phyloP scores from a whole-genome alignment of 1,140 invertebrate species.

The Oscheius sp. region DNA sequence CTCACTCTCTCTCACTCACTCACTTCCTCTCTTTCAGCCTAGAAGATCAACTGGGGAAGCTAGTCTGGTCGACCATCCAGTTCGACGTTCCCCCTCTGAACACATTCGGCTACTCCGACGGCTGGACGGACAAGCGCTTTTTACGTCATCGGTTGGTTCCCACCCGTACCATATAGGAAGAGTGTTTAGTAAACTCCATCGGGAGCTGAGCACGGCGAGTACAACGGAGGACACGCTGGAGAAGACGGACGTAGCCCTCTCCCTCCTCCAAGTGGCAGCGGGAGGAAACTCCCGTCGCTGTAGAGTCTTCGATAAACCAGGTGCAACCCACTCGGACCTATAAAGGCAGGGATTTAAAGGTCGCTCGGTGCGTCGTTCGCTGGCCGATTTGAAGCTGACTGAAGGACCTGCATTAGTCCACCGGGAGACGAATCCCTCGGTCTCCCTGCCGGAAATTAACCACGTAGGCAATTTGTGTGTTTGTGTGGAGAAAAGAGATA shows the following conservation, averaged over 20 bases:
- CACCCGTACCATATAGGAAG: background rate
- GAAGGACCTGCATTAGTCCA: background rate
- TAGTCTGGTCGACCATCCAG: slow-evolving; percentile 2
- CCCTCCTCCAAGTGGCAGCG: background rate
- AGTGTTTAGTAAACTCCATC: background rate
- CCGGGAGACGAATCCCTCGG: background rate
- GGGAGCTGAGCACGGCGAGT: background rate
- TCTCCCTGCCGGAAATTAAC: background rate
- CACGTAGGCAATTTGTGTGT: too few relatives aligned
- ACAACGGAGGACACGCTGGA: background rate
- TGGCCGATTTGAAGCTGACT: background rate
- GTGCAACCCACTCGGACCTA: too few relatives aligned
- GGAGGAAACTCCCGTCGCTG: background rate
- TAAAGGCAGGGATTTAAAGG: background rate
- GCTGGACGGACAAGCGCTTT: background rate
- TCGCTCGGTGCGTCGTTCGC: background rate
- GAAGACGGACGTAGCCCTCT: background rate
- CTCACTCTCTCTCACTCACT: background rate
- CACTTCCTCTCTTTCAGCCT: background rate
- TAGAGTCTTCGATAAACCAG: background rate
- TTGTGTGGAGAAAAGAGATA: too few relatives aligned
- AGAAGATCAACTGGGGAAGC: background rate
- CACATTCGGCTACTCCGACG: background rate
- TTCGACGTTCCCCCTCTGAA: background rate
- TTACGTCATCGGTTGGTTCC: background rate